A percentile compares a stretch with the other conserved stretches of the same genome.
phyloP scores from a whole-genome alignment of 2,113 vertebrate genomes.

The Neogobius melanostomus region DNA sequence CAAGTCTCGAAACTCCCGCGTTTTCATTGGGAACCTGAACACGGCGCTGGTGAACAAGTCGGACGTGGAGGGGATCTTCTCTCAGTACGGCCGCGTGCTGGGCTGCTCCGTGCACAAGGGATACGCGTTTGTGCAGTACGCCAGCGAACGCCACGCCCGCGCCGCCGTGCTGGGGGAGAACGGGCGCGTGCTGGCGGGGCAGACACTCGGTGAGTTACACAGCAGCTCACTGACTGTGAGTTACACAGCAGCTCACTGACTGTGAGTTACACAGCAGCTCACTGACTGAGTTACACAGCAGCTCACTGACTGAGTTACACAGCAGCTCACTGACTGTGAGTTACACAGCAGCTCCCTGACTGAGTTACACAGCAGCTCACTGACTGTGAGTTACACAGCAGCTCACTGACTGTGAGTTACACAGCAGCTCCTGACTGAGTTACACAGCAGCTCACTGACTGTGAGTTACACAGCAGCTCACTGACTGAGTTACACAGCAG shows the following conservation, averaged over 20 bases:
- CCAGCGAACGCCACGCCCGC: slow-evolving; percentile 87
- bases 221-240: too few species aligned
- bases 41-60: slow-evolving; percentile 93
- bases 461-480: slow-evolving; percentile 64
- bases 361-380: slow-evolving; percentile 53
- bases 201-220: slow-evolving; percentile 83
- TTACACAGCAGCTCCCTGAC: too few species aligned
- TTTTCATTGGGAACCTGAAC: slow-evolving; percentile 97
- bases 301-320: slow-evolving; percentile 72
- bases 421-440: too few species aligned
- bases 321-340: too few species aligned
- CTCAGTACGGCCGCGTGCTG: slow-evolving; percentile 88
- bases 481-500: slow-evolving; percentile 53
- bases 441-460: background rate
- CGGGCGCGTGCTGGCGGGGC: slow-evolving; percentile 87
- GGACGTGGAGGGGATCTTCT: slow-evolving; percentile 92
- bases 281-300: too few species aligned
- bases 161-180: slow-evolving; percentile 92
- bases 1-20: slow-evolving; percentile 92
- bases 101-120: slow-evolving; percentile 72
- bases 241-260: background rate
- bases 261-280: slow-evolving; percentile 64
- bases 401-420: too few species aligned
- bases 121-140: slow-evolving; percentile 93
- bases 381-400: slow-evolving; percentile 64